These are phyloP conservation scores for Apotomis turbidana DNA, from an alignment of 2,888 invertebrate genomes.

Conservation along the genomic window DNA sequence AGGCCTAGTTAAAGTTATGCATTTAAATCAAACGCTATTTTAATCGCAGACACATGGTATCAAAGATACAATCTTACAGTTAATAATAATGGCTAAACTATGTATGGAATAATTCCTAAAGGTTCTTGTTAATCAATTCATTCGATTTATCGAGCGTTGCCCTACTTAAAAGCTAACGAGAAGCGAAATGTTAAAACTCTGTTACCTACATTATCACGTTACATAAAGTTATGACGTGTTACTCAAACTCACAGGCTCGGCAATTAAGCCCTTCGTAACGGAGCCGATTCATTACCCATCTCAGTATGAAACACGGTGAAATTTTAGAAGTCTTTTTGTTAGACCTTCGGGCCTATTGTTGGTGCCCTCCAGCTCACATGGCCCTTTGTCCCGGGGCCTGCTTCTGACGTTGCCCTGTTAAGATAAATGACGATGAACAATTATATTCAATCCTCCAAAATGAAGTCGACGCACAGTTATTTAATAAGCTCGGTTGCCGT, in stretches of 20 bases:
- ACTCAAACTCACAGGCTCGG: slow-evolving; percentile 14
- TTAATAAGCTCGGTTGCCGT: slow-evolving; percentile 46
- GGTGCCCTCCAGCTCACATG: slow-evolving; percentile 63
- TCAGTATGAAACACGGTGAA: slow-evolving; percentile 53
- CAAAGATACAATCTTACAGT: too few species aligned
- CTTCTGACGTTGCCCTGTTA: slow-evolving; percentile 66
- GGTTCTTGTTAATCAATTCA: too few species aligned
- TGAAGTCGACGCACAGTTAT: slow-evolving; percentile 57
- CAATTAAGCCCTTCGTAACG: slow-evolving; percentile 47
- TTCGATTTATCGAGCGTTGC: too few species aligned
- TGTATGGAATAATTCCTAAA: too few species aligned
- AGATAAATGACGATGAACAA: slow-evolving; percentile 75
- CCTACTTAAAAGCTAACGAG: not conserved
- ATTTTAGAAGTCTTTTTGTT: slow-evolving; percentile 65
- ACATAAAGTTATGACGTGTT: not conserved
- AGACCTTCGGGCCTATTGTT: slow-evolving; percentile 57
- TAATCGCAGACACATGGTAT: too few species aligned
- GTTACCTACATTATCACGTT: not conserved
- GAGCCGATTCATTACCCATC: slow-evolving; percentile 56
- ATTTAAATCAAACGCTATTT: too few species aligned
- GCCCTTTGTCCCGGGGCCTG: slow-evolving; percentile 69
- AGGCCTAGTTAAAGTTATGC: too few species aligned
- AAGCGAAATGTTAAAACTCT: not conserved
- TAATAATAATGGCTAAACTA: too few species aligned
- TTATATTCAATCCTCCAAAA: slow-evolving; percentile 65